Base-by-base conservation (phyloP, 2,113 vertebrate species). In the Macrotis lagotis region DNA sequence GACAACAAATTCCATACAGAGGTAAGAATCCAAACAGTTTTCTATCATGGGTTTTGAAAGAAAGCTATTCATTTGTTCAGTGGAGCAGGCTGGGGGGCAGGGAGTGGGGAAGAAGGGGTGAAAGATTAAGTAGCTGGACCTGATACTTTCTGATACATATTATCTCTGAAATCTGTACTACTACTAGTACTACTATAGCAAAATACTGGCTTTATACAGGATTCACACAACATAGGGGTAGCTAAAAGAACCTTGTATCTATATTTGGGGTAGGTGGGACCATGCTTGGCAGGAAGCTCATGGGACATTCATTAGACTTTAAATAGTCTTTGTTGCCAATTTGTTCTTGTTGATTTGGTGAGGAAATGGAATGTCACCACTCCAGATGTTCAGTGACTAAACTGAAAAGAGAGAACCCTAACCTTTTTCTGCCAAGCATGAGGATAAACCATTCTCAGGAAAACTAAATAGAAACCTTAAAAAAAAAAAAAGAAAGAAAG, bases 1-100 rank as follows among this genome's bases (percentile, higher is more conserved):
- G 99, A 99, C 99, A 99, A 99, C 99, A 99, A 99, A 99, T 99
- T 99, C 98, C 99, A 99, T 98, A 99, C 99, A 7, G 99, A 99
- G 99, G 99, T 99, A 98, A 98, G 98, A 97, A 92, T 95, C 93
- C 47, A 74, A 93, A 48, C 48, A 48, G 19, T 83, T 83, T 83
- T 83, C 16, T 83, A 8, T 83, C 37, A 22, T 44, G 66, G 66
- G 19, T 44, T 83, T 83, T n/a, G 66, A 83, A 44, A 83, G 37
- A 83, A 83, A 8, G 37, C n/a, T n/a, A 83, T 83, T 83, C 16
- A 83, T 83, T 83, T 44, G 37, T 83, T 44, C 66, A 83, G 66
- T 83, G 44, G 4, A 48, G 91, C 44, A n/a, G n/a, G n/a, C 3
- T 66, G 55, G 28, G 31, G 66, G 66, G n/a, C n/a, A n/a, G n/a